A percentile compares a stretch with the other conserved stretches of the same genome.
These are phyloP conservation scores for Thunnus thynnus DNA, from an alignment of 2,113 vertebrate genomes.

Conservation along the genomic window DNA sequence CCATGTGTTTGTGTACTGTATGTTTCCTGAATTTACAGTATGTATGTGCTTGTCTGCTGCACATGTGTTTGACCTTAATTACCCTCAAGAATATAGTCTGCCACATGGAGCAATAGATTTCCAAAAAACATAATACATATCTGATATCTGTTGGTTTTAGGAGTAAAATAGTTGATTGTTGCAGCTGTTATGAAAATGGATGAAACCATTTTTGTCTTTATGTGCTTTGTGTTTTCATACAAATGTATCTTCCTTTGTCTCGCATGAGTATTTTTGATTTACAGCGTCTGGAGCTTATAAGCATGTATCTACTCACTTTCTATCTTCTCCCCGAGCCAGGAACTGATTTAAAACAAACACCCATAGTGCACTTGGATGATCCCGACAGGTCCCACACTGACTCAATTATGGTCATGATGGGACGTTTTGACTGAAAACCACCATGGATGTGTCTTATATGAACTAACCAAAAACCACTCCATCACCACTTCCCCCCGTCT, in stretches of 20 bases:
- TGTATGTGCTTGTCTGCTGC: neutral
- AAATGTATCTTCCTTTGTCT: neutral
- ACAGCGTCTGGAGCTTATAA: neutral
- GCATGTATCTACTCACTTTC: neutral
- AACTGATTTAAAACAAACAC: constrained; percentile 10
- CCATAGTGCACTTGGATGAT: constrained; percentile 28
- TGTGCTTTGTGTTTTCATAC: neutral
- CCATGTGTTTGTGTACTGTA: constrained; percentile 13
- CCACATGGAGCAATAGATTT: neutral
- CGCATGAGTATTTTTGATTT: constrained; percentile 10
- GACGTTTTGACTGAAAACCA: constrained; percentile 33
- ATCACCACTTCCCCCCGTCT: neutral
- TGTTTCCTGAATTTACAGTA: constrained; percentile 15
- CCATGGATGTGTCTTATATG: constrained; percentile 27
- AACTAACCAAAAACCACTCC: constrained; percentile 45
- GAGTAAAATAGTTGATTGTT: no score
- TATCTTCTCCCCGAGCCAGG: constrained; percentile 14
- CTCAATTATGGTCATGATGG: constrained; percentile 43
- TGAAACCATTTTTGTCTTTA: neutral
- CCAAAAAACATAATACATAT: neutral
- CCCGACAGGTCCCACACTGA: constrained; percentile 25
- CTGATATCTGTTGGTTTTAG: neutral
- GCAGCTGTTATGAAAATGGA: neutral
- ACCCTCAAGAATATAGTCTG: neutral
- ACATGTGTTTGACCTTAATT: constrained; percentile 27